These are phyloP conservation scores for Catharus fuscescens DNA, from an alignment of 2,113 vertebrate genomes.

Conservation along the genomic window DNA sequence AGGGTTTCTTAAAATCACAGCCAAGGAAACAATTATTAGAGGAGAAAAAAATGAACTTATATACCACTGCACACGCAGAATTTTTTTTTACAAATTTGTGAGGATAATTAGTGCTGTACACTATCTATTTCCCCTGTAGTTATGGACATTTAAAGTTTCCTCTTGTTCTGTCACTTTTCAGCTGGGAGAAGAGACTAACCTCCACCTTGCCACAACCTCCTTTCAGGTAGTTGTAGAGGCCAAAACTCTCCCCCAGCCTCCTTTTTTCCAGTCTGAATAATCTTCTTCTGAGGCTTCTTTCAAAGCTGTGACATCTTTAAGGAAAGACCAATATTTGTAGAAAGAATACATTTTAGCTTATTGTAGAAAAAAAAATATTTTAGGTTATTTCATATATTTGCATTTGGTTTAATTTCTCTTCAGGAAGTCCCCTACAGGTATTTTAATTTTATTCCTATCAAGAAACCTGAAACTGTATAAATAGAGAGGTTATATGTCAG, in stretches of 20 bases:
- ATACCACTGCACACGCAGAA: not conserved
- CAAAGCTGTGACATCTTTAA: not conserved
- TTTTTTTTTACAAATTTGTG: not conserved
- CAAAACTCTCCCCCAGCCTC: accelerated
- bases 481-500: not conserved
- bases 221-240: not conserved
- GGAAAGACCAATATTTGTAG: not conserved
- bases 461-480: not conserved
- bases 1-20: not conserved
- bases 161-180: not conserved
- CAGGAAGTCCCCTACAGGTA: not conserved
- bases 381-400: not conserved
- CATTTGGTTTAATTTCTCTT: not conserved
- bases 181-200: not conserved
- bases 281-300: not conserved
- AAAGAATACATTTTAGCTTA: not conserved
- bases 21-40: not conserved
- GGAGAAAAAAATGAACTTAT: not conserved
- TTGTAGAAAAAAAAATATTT: not conserved
- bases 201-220: no score
- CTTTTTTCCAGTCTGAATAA: not conserved
- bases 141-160: not conserved
- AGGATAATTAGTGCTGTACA: not conserved
- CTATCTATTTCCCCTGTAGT: not conserved
- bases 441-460: not conserved